Evolutionary conservation across 2,113 vertebrate genomes (phyloP).

Genomic region (Hemibagrus wyckioides): DNA sequence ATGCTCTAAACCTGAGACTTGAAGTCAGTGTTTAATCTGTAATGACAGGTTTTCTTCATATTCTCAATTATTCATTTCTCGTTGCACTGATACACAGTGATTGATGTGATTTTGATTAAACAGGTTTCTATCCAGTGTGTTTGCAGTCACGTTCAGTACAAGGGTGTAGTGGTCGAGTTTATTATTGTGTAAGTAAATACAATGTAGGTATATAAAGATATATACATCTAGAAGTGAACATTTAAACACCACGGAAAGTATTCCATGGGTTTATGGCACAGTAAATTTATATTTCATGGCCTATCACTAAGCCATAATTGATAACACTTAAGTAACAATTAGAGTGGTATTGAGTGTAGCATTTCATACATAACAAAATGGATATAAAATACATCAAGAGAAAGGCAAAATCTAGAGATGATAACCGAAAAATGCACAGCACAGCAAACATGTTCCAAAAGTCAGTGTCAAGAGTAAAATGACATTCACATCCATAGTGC

Average conservation of each 20-base stretch:
- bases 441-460: neutral
- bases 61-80: neutral
- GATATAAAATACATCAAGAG: slow-evolving; percentile 18
- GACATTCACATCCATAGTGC: neutral
- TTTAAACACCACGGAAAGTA: slow-evolving; percentile 11
- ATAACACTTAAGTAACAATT: slow-evolving; percentile 4
- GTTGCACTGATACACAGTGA: neutral
- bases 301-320: neutral
- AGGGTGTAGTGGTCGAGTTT: neutral
- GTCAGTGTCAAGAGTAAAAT: neutral
- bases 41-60: neutral
- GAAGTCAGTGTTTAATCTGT: neutral
- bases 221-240: neutral
- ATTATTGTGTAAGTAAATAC: slow-evolving; percentile 28
- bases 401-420: neutral
- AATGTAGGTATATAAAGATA: slow-evolving; percentile 17
- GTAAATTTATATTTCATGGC: neutral
- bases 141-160: neutral
- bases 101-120: neutral
- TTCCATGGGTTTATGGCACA: slow-evolving; percentile 34
- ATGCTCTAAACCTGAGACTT: too few relatives aligned
- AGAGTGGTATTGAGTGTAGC: neutral
- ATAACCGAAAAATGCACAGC: neutral
- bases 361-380: neutral
- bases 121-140: neutral